Conservation (phyloP, 2,113 vertebrate genomes). For the Leucopsar rothschildi region DNA sequence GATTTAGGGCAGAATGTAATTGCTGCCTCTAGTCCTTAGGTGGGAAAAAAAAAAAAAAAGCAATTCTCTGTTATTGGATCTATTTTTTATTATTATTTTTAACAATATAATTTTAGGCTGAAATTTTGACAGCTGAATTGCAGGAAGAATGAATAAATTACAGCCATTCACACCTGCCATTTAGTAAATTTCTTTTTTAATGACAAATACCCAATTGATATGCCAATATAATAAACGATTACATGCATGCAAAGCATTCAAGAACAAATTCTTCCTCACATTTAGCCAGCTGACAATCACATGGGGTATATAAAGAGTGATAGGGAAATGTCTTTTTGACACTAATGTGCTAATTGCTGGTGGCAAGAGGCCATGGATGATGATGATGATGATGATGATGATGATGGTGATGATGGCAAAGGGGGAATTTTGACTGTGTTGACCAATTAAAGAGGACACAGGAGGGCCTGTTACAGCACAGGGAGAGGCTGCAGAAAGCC, state of each 20-base stretch:
- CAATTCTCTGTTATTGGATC: background rate
- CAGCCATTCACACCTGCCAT: slow-evolving; percentile 29
- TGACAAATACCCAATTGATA: background rate
- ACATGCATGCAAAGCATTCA: background rate
- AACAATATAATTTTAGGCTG: slow-evolving; percentile 9
- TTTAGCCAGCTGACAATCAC: slow-evolving; percentile 16
- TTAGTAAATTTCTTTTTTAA: slow-evolving; percentile 1
- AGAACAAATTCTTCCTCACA: background rate
- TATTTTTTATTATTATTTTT: slow-evolving; percentile 6
- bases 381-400: background rate
- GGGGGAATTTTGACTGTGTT: background rate
- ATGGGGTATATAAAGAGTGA: background rate
- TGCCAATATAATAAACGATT: slow-evolving; percentile 4
- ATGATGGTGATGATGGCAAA: background rate
- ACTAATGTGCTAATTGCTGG: background rate
- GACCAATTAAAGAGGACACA: background rate
- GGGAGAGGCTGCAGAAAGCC: background rate
- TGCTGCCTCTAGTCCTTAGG: background rate
- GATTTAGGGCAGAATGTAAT: background rate
- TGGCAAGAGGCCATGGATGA: background rate
- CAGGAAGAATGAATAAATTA: slow-evolving; percentile 41
- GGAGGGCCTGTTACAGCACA: background rate
- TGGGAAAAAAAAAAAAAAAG: background rate
- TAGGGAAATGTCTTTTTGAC: background rate
- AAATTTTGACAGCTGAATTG: slow-evolving; percentile 33